A percentile compares a stretch with the other conserved stretches of the same genome.
Evolutionary conservation across 2,113 vertebrate species (phyloP).

Genomic region (Urocitellus parryii): DNA sequence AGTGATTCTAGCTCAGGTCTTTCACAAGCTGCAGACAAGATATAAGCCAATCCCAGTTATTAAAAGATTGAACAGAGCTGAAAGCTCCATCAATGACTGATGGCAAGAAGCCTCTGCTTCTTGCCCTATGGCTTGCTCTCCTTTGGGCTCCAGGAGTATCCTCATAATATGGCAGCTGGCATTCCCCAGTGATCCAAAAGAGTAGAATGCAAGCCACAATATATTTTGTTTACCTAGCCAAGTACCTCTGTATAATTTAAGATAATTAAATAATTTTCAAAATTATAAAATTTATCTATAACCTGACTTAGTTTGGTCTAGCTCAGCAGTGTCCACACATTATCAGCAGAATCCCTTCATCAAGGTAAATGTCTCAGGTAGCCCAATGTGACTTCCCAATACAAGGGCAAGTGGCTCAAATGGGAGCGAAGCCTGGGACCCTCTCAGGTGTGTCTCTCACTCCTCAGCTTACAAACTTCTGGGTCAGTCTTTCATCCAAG

Average conservation of each 20-base stretch:
- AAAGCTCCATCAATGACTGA: neutral
- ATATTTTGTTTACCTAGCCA: neutral
- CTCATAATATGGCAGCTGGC: neutral
- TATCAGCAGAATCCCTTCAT: neutral
- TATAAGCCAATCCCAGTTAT: neutral
- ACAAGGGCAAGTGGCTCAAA: neutral
- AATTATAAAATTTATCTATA: constrained; percentile 3
- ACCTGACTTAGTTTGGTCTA: neutral
- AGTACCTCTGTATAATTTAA: neutral
- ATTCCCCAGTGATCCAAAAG: neutral
- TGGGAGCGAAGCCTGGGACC: neutral
- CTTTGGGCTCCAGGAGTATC: neutral
- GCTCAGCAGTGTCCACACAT: neutral
- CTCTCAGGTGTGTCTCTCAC: neutral
- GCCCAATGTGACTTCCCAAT: too few relatives aligned
- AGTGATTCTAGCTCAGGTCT: neutral
- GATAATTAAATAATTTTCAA: neutral
- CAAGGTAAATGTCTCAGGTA: neutral
- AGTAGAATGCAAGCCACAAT: neutral
- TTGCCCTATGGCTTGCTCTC: neutral
- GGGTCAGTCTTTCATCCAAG: neutral
- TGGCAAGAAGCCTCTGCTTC: too few relatives aligned
- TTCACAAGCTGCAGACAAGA: neutral
- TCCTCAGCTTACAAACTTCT: neutral
- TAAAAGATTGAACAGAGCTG: neutral